A percentile compares a stretch with the other conserved stretches of the same genome.
These are phyloP conservation scores for Araneus ventricosus DNA, from an alignment of 1,140 invertebrate genomes.

Conservation along the genomic window DNA sequence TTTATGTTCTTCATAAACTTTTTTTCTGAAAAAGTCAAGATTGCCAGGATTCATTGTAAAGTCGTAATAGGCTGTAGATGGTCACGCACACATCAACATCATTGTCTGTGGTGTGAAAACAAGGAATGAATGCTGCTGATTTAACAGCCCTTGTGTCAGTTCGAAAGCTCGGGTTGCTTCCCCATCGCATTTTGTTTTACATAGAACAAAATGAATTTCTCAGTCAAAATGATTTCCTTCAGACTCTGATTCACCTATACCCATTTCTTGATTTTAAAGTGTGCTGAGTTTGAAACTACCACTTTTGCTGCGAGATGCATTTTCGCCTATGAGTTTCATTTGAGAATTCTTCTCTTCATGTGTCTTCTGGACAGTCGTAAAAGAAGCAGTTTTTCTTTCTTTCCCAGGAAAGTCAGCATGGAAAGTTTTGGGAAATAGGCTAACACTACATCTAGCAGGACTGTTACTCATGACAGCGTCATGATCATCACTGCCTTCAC, in stretches of 20 bases:
- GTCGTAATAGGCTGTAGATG: too few relatives aligned
- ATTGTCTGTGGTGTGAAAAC: too few relatives aligned
- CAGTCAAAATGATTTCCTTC: background rate
- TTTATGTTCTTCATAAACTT: too few relatives aligned
- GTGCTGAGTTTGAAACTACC: constrained; percentile 62
- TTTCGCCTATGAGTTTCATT: background rate
- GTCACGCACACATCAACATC: too few relatives aligned
- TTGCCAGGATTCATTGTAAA: too few relatives aligned
- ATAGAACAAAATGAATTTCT: too few relatives aligned
- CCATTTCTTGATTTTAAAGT: constrained; percentile 32
- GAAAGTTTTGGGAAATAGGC: constrained; percentile 63
- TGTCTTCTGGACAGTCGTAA: constrained; percentile 34
- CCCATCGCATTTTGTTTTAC: too few relatives aligned
- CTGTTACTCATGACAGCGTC: constrained; percentile 52
- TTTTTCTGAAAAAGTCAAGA: too few relatives aligned
- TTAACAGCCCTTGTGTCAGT: too few relatives aligned
- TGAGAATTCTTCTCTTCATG: constrained; percentile 6
- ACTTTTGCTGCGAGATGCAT: background rate
- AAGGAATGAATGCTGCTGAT: too few relatives aligned
- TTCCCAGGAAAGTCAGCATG: background rate
- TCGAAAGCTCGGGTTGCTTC: too few relatives aligned
- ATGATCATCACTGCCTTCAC: constrained; percentile 64
- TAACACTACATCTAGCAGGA: constrained; percentile 57
- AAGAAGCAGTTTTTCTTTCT: background rate
- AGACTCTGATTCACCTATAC: constrained; percentile 47